These are phyloP conservation scores for Psophia crepitans DNA, from an alignment of 2,113 vertebrate species.

Conservation along the genomic window DNA sequence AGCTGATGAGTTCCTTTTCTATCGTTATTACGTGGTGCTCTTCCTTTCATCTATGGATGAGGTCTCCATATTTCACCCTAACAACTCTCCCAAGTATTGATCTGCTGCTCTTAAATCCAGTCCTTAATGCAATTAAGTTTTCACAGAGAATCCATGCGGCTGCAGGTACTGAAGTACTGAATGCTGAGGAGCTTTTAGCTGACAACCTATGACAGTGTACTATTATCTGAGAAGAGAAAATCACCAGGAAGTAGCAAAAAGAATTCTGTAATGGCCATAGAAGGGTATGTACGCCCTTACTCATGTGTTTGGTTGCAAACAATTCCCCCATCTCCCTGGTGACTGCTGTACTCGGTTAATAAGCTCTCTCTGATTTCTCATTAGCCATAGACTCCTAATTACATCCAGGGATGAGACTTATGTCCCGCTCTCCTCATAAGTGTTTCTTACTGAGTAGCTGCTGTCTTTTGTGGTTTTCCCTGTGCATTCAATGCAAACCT, in stretches of 20 bases:
- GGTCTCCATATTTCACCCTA: neutral
- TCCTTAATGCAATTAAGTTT: neutral
- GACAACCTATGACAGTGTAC: neutral
- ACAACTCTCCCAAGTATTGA: neutral
- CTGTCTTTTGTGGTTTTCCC: neutral
- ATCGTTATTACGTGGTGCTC: neutral
- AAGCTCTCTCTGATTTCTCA: neutral
- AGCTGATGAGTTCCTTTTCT: neutral
- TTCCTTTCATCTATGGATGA: slow-evolving; percentile 1
- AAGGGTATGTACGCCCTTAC: neutral
- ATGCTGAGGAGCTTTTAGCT: neutral
- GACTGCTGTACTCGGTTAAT: neutral
- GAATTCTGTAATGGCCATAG: neutral
- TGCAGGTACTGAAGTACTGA: neutral
- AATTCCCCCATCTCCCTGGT: neutral
- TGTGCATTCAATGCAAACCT: fast-evolving
- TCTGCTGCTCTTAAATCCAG: slow-evolving; percentile 1
- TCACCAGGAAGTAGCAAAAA: neutral
- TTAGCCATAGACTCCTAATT: neutral
- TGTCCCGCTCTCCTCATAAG: neutral
- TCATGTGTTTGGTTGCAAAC: neutral
- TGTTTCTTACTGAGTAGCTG: neutral
- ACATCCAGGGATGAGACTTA: neutral
- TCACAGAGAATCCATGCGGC: neutral
- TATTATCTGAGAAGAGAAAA: neutral